phyloP scores from a whole-genome alignment of 1,140 invertebrate genomes.

The Eumeta japonica region DNA sequence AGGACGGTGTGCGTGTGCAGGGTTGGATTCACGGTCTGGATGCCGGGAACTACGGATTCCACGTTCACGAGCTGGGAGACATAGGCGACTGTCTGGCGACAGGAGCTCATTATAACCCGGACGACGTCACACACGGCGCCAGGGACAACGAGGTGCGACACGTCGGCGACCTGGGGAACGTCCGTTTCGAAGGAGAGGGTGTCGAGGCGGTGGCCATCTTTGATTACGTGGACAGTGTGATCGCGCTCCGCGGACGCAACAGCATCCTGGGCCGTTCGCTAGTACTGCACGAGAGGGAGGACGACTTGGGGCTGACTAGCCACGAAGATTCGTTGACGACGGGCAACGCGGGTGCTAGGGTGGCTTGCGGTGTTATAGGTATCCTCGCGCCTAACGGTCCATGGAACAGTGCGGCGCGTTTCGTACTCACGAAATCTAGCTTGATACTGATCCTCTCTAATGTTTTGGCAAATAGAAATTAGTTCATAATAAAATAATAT shows the following conservation, averaged over 20 bases:
- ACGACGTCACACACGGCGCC: conserved; percentile 27
- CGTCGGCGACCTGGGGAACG: conserved; percentile 88
- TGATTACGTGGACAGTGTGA: conserved; percentile 63
- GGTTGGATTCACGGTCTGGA: conserved; percentile 69
- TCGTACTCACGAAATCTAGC: conserved; percentile 24
- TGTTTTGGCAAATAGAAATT: no score
- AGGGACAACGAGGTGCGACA: conserved; percentile 61
- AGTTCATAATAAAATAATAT: conserved; percentile 2
- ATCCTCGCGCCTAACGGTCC: conserved; percentile 39
- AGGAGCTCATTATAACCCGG: conserved; percentile 74
- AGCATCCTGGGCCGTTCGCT: conserved; percentile 76
- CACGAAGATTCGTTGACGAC: conserved; percentile 69
- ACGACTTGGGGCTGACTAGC: conserved; percentile 74
- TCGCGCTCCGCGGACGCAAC: conserved; percentile 62
- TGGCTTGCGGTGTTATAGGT: conserved; percentile 79
- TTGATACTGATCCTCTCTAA: no score
- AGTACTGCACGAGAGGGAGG: conserved; percentile 72
- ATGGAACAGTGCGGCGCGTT: conserved; percentile 27
- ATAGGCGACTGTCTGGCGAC: conserved; percentile 64
- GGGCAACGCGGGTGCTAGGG: conserved; percentile 75
- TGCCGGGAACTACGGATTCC: conserved; percentile 71
- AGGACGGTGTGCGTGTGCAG: conserved; percentile 54
- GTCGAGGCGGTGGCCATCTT: conserved; percentile 60
- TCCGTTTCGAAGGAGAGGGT: conserved; percentile 57
- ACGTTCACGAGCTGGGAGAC: conserved; percentile 81